phyloP scores from a whole-genome alignment of 1,140 invertebrate genomes.

The Formica exsecta region DNA sequence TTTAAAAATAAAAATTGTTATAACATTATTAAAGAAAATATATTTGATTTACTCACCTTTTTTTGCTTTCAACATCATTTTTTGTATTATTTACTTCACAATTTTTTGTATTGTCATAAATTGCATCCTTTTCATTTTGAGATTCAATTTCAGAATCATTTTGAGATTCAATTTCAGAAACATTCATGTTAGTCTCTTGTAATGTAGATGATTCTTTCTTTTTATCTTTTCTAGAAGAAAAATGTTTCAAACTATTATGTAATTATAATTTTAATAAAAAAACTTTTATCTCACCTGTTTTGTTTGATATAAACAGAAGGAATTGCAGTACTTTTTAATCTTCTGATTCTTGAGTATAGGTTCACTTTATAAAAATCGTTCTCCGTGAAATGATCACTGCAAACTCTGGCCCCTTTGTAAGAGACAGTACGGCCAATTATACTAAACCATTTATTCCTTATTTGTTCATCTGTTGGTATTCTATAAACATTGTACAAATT shows the following conservation, averaged over 20 bases:
- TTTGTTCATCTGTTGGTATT: slow-evolving; percentile 22
- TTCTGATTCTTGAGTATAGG: background rate
- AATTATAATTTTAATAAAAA: slow-evolving; percentile 16
- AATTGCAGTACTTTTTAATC: slow-evolving; percentile 16
- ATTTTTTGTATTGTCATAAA: background rate
- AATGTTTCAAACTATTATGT: background rate
- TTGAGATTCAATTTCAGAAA: background rate
- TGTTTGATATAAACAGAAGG: background rate
- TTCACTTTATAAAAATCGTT: background rate
- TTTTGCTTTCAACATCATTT: background rate
- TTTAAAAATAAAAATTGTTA: background rate
- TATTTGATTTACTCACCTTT: background rate
- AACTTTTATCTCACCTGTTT: background rate
- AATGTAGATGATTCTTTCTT: background rate
- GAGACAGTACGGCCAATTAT: slow-evolving; percentile 6
- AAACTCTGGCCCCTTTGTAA: slow-evolving; percentile 14
- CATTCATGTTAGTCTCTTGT: background rate
- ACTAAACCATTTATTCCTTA: slow-evolving; percentile 1
- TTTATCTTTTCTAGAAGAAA: background rate
- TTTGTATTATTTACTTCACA: background rate
- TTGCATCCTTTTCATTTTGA: background rate
- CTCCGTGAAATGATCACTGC: slow-evolving; percentile 19
- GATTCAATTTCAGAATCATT: background rate
- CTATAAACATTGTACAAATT: background rate
- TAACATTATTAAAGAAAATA: background rate